phyloP scores from a whole-genome alignment of 2,797 vertebrate species.

The Chiroxiphia lanceolata region DNA sequence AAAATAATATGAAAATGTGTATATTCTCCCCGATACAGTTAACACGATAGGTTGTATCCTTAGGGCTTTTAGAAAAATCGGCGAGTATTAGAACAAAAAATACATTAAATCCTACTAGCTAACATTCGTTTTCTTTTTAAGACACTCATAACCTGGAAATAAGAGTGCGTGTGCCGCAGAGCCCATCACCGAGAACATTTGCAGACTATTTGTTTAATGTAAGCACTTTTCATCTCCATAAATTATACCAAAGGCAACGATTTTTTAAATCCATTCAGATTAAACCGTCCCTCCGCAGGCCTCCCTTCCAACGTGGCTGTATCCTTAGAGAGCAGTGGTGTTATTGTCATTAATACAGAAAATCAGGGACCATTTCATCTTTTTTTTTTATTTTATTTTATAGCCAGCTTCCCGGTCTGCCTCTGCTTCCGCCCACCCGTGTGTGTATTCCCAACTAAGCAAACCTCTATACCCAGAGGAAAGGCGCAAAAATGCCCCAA shows the following conservation, averaged over 20 bases:
- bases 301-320: neutral
- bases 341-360: conserved; percentile 43
- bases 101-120: conserved; percentile 44
- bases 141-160: conserved; percentile 49
- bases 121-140: conserved; percentile 48
- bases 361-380: conserved; percentile 14
- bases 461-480: neutral
- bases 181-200: conserved; percentile 37
- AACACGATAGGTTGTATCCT: conserved; percentile 17
- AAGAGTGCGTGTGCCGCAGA: conserved; percentile 15
- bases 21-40: conserved; percentile 41
- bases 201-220: conserved; percentile 53
- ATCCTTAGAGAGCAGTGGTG: conserved; percentile 20
- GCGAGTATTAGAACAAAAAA: conserved; percentile 56
- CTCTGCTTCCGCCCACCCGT: neutral
- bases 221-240: conserved; percentile 74
- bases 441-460: neutral
- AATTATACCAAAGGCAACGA: conserved; percentile 69
- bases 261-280: conserved; percentile 68
- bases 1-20: conserved; percentile 57
- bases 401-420: neutral
- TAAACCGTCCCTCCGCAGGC: conserved; percentile 55
- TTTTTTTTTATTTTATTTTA: neutral
- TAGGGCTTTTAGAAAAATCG: conserved; percentile 33
- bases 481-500: conserved; percentile 27